Conservation (phyloP, 2,888 invertebrate genomes). For the Marasmarcha lunaedactyla region DNA sequence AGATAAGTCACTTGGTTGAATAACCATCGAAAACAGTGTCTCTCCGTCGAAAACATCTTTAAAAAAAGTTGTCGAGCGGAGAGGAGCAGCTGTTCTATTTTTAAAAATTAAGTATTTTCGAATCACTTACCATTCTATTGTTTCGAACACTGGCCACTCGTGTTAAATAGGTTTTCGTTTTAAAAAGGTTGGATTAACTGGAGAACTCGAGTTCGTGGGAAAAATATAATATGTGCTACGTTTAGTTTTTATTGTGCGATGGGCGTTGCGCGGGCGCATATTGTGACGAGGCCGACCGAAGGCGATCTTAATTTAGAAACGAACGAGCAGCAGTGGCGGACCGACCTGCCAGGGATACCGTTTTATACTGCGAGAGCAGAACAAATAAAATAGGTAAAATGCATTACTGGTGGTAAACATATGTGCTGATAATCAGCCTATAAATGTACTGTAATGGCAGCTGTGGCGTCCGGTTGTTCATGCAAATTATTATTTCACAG, state of each 20-base stretch:
- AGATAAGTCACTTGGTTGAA: neutral
- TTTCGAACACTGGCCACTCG: constrained; percentile 9
- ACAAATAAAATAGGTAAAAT: constrained; percentile 24
- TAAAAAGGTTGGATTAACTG: constrained; percentile 26
- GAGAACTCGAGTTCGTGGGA: constrained; percentile 43
- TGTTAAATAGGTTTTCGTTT: constrained; percentile 7
- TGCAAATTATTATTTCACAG: too few relatives aligned
- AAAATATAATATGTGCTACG: constrained; percentile 65
- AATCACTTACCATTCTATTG: constrained; percentile 34
- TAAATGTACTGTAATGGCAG: neutral
- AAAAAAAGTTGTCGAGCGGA: constrained; percentile 12
- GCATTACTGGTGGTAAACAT: constrained; percentile 25
- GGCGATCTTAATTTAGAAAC: constrained; percentile 63
- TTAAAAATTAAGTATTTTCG: constrained; percentile 13
- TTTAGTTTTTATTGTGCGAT: constrained; percentile 47
- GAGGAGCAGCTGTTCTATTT: constrained; percentile 26
- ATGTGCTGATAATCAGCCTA: constrained; percentile 24
- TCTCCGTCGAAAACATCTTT: constrained; percentile 19
- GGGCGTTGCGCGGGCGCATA: constrained; percentile 49
- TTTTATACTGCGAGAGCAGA: constrained; percentile 34
- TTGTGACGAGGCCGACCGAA: constrained; percentile 43
- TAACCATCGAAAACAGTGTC: neutral
- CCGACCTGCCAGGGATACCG: constrained; percentile 40
- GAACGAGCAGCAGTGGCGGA: constrained; percentile 41
- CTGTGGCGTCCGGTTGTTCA: constrained; percentile 5